Percentiles rank a stretch among this genome's conserved stretches.
Conservation (phyloP, 1,140 invertebrate species). For the Neelides sp. region DNA sequence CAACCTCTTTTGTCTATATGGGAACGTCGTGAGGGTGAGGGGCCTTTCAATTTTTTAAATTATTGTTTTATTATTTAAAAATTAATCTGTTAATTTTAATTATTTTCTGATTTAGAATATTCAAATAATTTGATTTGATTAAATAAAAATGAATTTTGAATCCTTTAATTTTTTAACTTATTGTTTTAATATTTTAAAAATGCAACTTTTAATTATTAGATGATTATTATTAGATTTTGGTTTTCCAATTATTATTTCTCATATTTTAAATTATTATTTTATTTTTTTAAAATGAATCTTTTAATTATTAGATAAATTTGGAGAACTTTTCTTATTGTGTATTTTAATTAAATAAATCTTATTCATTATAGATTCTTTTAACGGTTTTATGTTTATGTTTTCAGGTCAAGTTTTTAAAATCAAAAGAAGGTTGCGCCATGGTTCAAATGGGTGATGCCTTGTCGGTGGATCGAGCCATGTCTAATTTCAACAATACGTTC, state of each 20-base stretch:
- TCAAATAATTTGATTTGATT: background rate
- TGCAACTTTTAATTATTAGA: no score
- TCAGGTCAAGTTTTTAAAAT: slow-evolving; percentile 96
- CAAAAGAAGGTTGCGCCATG: slow-evolving; percentile 98
- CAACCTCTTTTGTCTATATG: slow-evolving; percentile 96
- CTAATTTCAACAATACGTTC: slow-evolving; percentile 83
- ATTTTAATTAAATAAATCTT: no score
- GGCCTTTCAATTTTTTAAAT: background rate
- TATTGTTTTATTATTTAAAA: background rate
- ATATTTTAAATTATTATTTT: background rate
- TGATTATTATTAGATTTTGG: no score
- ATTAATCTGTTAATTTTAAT: no score
- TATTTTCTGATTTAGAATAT: background rate
- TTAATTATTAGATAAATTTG: no score
- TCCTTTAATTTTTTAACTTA: no score
- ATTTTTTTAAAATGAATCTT: no score
- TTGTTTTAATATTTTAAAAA: no score
- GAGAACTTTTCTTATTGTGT: no score
- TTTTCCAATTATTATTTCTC: background rate
- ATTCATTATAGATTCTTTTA: slow-evolving; percentile 1
- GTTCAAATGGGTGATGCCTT: slow-evolving; percentile 95
- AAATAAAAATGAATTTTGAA: no score
- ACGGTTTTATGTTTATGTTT: slow-evolving; percentile 31
- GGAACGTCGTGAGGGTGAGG: slow-evolving; percentile 89
- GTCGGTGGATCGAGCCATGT: slow-evolving; percentile 83